Percentiles rank a stretch among this genome's conserved stretches.
phyloP scores from a whole-genome alignment of 92 coral and sea anemone species.

The Epizoanthus ramosus region DNA sequence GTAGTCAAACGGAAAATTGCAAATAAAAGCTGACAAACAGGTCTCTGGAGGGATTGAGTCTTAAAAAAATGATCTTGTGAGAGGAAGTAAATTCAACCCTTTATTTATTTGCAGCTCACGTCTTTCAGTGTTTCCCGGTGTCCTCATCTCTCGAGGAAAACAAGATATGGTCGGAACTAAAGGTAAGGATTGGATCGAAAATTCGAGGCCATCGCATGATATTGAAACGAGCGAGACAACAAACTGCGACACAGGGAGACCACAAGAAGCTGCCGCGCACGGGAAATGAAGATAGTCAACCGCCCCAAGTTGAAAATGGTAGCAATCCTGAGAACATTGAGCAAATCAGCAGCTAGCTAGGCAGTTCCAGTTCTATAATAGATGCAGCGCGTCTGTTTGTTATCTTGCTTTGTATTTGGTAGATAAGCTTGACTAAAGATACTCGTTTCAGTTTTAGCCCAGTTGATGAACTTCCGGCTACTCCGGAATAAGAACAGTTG shows the following conservation, averaged over 20 bases:
- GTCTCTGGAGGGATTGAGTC: no score
- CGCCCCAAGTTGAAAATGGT: neutral
- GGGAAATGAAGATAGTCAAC: neutral
- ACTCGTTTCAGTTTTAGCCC: no score
- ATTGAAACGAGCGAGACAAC: neutral
- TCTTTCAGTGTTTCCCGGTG: neutral
- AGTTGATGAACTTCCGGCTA: no score
- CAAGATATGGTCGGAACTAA: neutral
- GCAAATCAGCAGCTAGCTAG: neutral
- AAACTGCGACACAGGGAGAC: neutral
- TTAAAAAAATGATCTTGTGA: no score
- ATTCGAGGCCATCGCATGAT: neutral
- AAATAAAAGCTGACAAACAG: no score
- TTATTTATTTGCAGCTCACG: neutral
- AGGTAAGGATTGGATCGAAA: neutral
- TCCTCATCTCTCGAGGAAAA: neutral
- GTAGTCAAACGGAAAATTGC: no score
- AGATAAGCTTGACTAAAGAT: no score
- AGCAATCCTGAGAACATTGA: neutral
- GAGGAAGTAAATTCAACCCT: neutral
- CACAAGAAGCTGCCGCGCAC: neutral
- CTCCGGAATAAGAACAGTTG: no score
- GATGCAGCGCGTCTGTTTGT: no score
- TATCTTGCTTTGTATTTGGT: no score
- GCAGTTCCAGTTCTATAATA: neutral